A percentile compares a stretch with the other conserved stretches of the same genome.
These are phyloP conservation scores for Pteropus alecto DNA, from an alignment of 2,113 vertebrate genomes.

Conservation along the genomic window DNA sequence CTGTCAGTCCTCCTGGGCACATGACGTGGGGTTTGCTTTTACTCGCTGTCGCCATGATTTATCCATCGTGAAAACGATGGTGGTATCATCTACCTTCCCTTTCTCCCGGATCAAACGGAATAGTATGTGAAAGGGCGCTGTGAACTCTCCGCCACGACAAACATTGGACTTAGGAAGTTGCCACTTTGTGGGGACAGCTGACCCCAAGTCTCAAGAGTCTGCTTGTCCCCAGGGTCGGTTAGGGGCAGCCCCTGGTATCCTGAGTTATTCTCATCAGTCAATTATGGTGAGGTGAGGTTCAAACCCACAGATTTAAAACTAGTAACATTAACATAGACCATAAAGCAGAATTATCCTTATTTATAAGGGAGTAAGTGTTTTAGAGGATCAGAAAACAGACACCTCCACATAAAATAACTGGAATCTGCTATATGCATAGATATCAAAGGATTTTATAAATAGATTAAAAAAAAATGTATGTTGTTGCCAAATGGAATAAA, in stretches of 20 bases:
- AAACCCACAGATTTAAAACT: neutral
- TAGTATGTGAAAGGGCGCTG: neutral
- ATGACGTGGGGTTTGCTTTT: neutral
- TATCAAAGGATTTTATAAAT: slow-evolving; percentile 47
- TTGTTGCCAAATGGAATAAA: slow-evolving; percentile 21
- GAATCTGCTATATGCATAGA: neutral
- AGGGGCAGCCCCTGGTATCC: neutral
- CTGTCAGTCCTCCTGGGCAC: neutral
- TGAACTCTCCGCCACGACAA: neutral
- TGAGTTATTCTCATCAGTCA: neutral
- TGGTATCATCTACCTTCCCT: neutral
- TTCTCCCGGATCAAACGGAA: neutral
- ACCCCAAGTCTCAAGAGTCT: neutral
- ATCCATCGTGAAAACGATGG: neutral
- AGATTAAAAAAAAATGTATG: neutral
- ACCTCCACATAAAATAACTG: slow-evolving; percentile 19
- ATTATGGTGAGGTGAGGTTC: neutral
- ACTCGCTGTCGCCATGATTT: neutral
- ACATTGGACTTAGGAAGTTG: neutral
- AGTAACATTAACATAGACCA: neutral
- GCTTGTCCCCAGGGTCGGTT: neutral
- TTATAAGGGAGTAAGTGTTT: slow-evolving; percentile 8
- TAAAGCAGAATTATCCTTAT: neutral
- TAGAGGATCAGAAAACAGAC: neutral
- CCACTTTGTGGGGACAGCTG: neutral